Base-by-base conservation (phyloP, 1,140 invertebrate genomes). In the Melipona quadrifasciata region DNA sequence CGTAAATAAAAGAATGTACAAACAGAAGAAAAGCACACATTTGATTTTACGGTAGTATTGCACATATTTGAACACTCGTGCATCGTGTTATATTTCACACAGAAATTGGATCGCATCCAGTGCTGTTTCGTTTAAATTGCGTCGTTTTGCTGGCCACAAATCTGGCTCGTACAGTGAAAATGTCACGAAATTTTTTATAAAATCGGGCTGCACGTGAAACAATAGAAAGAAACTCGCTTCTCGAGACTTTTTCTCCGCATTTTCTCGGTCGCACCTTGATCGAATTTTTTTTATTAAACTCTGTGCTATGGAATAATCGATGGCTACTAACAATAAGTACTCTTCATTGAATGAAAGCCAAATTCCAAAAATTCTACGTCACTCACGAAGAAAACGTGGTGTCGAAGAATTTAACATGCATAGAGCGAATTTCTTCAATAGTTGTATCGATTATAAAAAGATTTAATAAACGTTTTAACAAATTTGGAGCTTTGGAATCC, bases 101-200 rank as follows among this genome's bases (percentile, higher is more conserved):
- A 55, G 19, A 39, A 79, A 65, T 80, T 88, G 86, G 86, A 76
- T 16, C 39, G 6, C 51, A 8, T 80, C 86, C 86, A 88, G 71
- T 68, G 57, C 31, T 47, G 71, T 86, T 75, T 64, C 79, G 17
- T 58, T 31, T 19, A 31, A 76, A 57, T 47, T 58, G 47, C 31
- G 53, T 27, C 31, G 19, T 39, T 86, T 67, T 61, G 55, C 61
- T 86, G 39, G n/a, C 53, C 61, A 17, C n/a, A 51, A 53, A 39
- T 61, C 14, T 39, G n/a, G 55, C 14, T 71, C 27, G 12, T 27
- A 11, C 19, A 14, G 55, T 31, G 39, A 85, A 64, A 61, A 34
- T 10, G 4, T 17, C 68, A 39, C 2, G 51, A 8, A 53, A 64
- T 31, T n/a, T 12, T 27, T 34, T 16, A 51, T 34, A n/a, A 17